Evolutionary conservation across 2,797 vertebrate genomes (phyloP), one percentile per base, ranked within the genome.

Genomic region (Thalassophryne amazonica): DNA sequence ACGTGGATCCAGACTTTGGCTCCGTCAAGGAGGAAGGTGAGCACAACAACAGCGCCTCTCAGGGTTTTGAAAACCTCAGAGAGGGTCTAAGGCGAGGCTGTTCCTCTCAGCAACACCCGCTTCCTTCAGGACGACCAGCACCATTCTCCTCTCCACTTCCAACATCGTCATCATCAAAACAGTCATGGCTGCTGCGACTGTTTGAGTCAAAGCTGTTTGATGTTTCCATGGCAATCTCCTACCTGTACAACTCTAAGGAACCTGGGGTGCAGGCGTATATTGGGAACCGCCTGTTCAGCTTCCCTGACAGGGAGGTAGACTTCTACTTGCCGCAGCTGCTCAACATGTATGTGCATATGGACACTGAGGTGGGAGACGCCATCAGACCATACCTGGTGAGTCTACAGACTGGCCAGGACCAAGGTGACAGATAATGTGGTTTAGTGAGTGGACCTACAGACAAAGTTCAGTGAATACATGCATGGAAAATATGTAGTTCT

Each of bases 331-430:
- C 96, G 0, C 95, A 98, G 90, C 87, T 98, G 49, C 95, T 98
- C 25, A 98, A 94, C 65, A 98, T 98, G 96, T 98, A 98, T 66
- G 94, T 98, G 32, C 95, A 98, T 88, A 97, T 98, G 95, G 95
- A 97, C 16, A 93, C 95, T 33, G 96, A 97, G 3, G 94, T 98
- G 53, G 95, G 96, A 0, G 96, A 98, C 0, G 96, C 96, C 69
- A 97, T 98, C 84, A 90, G 94, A 4, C 96, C 96, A 0, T 98
- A 98, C 69, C 92, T 98, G 34, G 96, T 98, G 36, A 81, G 82
- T 69, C 14, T 7, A 4, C 10, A 2, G 4, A 3, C 19, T 20
- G 16, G 2, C 23, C 24, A 22, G 23, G 5, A 39, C n/a, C 5
- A 20, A 19, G 10, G 7, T 6, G 10, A 24, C 9, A 7, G 9